These are phyloP conservation scores for Goniozus legneri DNA, from an alignment of 1,140 invertebrate genomes.

Conservation along the genomic window DNA sequence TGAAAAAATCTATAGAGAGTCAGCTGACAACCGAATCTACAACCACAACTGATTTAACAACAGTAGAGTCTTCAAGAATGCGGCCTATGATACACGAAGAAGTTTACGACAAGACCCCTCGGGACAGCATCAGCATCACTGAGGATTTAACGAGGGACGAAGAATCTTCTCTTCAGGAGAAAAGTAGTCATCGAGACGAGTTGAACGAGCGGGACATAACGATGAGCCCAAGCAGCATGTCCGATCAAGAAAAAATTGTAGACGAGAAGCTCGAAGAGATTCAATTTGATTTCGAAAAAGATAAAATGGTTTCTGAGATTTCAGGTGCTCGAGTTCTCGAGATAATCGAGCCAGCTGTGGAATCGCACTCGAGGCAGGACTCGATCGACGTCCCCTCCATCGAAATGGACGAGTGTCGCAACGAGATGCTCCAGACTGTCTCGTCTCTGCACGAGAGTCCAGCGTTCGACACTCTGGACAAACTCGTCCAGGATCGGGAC, in stretches of 20 bases:
- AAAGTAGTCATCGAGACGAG: slow-evolving; percentile 31
- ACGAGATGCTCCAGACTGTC: slow-evolving; percentile 24
- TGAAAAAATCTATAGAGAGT: slow-evolving; percentile 20
- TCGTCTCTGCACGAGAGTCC: slow-evolving; percentile 39
- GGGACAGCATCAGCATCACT: slow-evolving; percentile 37
- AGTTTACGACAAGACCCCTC: slow-evolving; percentile 27
- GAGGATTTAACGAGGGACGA: slow-evolving; percentile 47
- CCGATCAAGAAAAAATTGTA: slow-evolving; percentile 33
- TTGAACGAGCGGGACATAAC: slow-evolving; percentile 39
- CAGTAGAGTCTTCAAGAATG: slow-evolving; percentile 8
- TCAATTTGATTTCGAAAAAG: slow-evolving; percentile 17
- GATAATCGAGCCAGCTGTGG: slow-evolving; percentile 37
- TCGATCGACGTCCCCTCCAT: slow-evolving; percentile 45
- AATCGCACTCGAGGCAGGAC: slow-evolving; percentile 33
- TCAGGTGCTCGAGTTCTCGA: slow-evolving; percentile 44
- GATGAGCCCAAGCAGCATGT: slow-evolving; percentile 45
- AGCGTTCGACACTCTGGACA: slow-evolving; percentile 39
- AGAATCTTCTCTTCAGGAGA: slow-evolving; percentile 33
- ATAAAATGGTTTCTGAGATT: slow-evolving; percentile 30
- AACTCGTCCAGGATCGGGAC: slow-evolving; percentile 34
- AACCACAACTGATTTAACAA: neutral
- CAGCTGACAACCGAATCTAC: neutral
- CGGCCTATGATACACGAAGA: slow-evolving; percentile 18
- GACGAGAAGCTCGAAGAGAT: slow-evolving; percentile 15
- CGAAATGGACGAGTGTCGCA: slow-evolving; percentile 40